phyloP scores from a whole-genome alignment of 2,113 vertebrate genomes.

The Sinocyclocheilus anophthalmus region DNA sequence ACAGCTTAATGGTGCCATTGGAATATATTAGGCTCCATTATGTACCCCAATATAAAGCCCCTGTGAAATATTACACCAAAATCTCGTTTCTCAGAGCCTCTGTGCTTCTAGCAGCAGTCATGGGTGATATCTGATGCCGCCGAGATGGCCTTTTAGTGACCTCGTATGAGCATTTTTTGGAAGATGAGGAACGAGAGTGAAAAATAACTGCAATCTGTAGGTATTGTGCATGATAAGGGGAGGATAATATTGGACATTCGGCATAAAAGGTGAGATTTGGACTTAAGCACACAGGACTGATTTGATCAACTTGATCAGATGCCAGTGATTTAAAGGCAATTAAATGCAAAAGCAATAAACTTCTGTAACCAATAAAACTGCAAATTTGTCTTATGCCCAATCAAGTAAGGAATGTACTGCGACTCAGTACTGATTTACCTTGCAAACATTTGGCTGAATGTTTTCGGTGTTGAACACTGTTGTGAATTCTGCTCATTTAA shows the following conservation, averaged over 20 bases:
- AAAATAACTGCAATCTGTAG: not conserved
- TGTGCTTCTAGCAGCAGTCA: not conserved
- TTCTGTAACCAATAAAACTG: not conserved
- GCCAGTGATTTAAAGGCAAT: not conserved
- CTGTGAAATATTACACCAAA: slow-evolving; percentile 19
- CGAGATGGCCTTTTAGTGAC: slow-evolving; percentile 31
- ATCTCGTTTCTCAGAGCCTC: not conserved
- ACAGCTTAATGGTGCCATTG: slow-evolving; percentile 48
- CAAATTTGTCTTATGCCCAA: not conserved
- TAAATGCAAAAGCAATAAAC: not conserved
- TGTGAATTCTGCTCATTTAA: slow-evolving; percentile 9
- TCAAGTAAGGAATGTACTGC: not conserved
- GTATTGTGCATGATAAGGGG: not conserved
- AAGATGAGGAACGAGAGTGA: not conserved
- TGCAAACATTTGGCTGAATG: not conserved
- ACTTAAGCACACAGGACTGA: not conserved
- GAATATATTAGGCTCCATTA: slow-evolving; percentile 39
- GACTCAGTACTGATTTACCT: not conserved
- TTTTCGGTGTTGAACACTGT: not conserved
- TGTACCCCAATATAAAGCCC: slow-evolving; percentile 3
- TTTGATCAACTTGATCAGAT: not conserved
- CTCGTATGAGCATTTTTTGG: not conserved
- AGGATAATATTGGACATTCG: not conserved
- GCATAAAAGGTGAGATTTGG: not conserved
- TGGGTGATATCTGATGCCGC: not conserved